These are phyloP conservation scores for Anagrus nilaparvatae DNA, from an alignment of 1,140 invertebrate species.

Conservation along the genomic window DNA sequence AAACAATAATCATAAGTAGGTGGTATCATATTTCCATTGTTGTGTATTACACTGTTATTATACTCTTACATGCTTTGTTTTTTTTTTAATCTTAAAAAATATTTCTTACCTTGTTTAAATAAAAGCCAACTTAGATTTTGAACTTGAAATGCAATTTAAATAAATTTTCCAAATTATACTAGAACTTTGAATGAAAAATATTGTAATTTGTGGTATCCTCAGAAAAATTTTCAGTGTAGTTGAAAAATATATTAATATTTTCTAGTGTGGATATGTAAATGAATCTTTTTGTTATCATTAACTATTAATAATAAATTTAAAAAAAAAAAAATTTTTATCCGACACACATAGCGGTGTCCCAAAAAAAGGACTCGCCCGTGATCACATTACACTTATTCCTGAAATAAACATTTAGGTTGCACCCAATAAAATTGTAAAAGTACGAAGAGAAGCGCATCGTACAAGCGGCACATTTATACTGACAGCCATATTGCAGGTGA, in stretches of 20 bases:
- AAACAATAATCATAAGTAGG: no score
- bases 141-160: conserved; percentile 1
- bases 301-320: conserved; percentile 16
- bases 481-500: conserved; percentile 73
- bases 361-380: conserved; percentile 22
- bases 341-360: conserved; percentile 35
- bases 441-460: conserved; percentile 69
- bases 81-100: no score
- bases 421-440: no score
- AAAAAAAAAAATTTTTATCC: conserved; percentile 28
- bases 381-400: conserved; percentile 35
- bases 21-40: no score
- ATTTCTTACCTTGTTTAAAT: no score
- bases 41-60: no score
- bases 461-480: conserved; percentile 78
- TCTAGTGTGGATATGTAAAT: background rate
- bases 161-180: background rate
- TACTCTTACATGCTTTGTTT: no score
- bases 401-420: conserved; percentile 26
- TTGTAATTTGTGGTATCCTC: background rate
- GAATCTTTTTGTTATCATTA: conserved; percentile 13
- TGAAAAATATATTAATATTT: background rate
- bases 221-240: background rate
- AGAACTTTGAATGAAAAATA: background rate
- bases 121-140: no score